Evolutionary conservation across 2,797 vertebrate species (phyloP).

Genomic region (Chloroceryle inda): DNA sequence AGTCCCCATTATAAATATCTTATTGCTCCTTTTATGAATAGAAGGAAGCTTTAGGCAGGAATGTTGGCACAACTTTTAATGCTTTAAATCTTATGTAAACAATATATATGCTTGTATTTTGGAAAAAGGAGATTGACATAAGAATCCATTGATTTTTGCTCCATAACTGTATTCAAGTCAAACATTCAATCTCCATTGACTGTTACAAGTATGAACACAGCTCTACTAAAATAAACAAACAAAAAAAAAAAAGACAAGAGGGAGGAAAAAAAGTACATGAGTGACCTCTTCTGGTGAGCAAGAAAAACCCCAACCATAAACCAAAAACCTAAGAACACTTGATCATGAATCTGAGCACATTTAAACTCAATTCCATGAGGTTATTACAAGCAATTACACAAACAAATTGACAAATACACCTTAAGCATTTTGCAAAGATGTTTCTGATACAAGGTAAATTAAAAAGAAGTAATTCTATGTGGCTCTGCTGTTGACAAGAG

Average conservation of each 20-base stretch:
- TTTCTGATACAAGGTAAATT: not conserved
- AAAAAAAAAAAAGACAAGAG: too few species aligned
- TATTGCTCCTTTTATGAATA: not conserved
- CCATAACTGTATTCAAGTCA: not conserved
- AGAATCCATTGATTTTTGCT: not conserved
- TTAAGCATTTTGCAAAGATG: not conserved
- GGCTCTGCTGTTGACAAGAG: not conserved
- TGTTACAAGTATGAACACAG: not conserved
- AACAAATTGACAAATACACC: not conserved
- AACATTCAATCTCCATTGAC: not conserved
- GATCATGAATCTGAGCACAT: not conserved
- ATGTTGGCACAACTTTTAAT: not conserved
- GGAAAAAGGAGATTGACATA: not conserved
- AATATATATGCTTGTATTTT: not conserved
- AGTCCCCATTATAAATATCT: not conserved
- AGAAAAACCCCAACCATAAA: not conserved
- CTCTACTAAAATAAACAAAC: not conserved
- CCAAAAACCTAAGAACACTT: not conserved
- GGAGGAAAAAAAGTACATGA: not conserved
- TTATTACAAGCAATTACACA: not conserved
- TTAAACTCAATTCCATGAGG: not conserved
- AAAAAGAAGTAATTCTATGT: not conserved
- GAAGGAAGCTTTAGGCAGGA: not conserved
- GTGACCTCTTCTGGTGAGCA: conserved; percentile 50
- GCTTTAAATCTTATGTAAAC: not conserved